These are phyloP conservation scores for Gallinago undulata DNA, from an alignment of 2,113 vertebrate species.

Conservation along the genomic window DNA sequence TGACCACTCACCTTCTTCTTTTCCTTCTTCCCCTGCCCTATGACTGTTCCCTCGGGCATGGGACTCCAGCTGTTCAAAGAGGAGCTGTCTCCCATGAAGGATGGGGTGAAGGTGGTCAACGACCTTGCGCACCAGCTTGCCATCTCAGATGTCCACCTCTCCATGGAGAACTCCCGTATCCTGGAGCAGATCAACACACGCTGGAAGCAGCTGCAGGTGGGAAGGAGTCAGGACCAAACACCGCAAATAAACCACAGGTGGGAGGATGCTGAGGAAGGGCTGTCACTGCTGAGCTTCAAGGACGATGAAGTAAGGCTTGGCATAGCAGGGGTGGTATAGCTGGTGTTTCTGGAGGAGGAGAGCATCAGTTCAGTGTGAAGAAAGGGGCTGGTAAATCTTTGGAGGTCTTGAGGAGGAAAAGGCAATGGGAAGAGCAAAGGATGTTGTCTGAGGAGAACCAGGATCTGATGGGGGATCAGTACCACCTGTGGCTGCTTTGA, in stretches of 20 bases:
- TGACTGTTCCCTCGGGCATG: not conserved
- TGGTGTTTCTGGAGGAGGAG: not conserved
- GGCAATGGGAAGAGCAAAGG: not conserved
- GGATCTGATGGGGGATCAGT: not conserved
- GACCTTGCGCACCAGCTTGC: slow-evolving; percentile 96
- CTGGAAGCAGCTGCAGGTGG: slow-evolving; percentile 97
- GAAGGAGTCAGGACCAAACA: not conserved
- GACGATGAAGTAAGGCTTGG: not conserved
- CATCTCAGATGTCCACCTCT: slow-evolving; percentile 94
- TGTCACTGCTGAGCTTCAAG: not conserved
- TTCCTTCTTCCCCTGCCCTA: not conserved
- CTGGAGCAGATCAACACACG: slow-evolving; percentile 93
- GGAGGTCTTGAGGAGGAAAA: not conserved
- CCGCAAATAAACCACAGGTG: not conserved
- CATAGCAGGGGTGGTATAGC: not conserved
- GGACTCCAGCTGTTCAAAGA: slow-evolving; percentile 90
- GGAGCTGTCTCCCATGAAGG: slow-evolving; percentile 90
- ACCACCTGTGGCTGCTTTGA: not conserved
- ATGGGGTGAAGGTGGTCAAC: slow-evolving; percentile 92
- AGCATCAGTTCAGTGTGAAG: not conserved
- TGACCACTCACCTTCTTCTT: not conserved
- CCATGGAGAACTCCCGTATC: slow-evolving; percentile 90
- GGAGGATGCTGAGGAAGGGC: not conserved
- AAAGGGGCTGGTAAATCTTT: not conserved
- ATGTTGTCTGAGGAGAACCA: not conserved